A percentile compares a stretch with the other conserved stretches of the same genome.
Conservation (phyloP, 2,888 invertebrate species). For the Augochlorella aurata region DNA sequence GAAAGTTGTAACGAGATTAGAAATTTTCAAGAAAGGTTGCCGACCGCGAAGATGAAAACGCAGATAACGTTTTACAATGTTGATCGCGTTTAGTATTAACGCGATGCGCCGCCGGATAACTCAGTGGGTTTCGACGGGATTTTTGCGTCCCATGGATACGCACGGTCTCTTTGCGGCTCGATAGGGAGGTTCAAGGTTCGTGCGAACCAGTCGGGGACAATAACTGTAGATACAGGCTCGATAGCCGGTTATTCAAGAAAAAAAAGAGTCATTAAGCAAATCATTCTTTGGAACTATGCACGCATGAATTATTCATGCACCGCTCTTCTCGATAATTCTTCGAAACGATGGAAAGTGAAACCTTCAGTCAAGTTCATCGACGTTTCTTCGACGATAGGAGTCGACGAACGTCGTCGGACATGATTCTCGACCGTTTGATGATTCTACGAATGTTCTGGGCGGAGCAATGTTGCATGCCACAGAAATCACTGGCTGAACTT, state of each 20-base stretch:
- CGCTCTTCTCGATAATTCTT: constrained; percentile 65
- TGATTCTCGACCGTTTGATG: constrained; percentile 7
- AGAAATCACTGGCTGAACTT: neutral
- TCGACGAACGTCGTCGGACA: neutral
- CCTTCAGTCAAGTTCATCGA: constrained; percentile 66
- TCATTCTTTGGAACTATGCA: constrained; percentile 67
- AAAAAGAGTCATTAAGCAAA: constrained; percentile 66
- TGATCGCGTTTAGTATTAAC: constrained; percentile 8
- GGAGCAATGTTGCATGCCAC: neutral
- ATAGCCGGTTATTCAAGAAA: constrained; percentile 42
- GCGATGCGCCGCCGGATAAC: neutral
- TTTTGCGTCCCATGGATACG: neutral
- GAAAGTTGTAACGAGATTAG: constrained; percentile 43
- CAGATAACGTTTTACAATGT: constrained; percentile 28
- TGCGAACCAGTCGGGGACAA: constrained; percentile 31
- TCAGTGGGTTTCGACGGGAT: neutral
- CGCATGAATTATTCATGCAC: constrained; percentile 67
- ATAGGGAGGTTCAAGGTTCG: constrained; percentile 49
- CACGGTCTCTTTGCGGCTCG: neutral
- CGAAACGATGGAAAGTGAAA: constrained; percentile 67
- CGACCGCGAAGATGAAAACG: constrained; percentile 54
- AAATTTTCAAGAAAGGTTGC: constrained; percentile 41
- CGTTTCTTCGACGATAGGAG: constrained; percentile 30
- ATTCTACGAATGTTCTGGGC: neutral
- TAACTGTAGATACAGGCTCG: constrained; percentile 47